Evolutionary conservation across 2,888 invertebrate species (phyloP), one percentile per base, ranked within the genome.

Genomic region (Himalopsyche tibetana): DNA sequence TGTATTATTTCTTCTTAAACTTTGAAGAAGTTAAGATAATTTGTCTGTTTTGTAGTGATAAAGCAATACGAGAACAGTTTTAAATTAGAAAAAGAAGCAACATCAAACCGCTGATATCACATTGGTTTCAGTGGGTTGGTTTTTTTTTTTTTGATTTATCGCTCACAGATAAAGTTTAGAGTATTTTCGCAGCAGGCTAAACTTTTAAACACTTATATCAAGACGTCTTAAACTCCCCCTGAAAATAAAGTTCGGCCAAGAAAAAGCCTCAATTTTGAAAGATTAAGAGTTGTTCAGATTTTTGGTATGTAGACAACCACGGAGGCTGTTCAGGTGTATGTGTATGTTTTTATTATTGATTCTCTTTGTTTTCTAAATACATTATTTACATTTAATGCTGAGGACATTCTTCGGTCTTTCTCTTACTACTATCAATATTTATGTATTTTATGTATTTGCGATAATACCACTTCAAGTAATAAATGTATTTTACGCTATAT

Each of bases 261-360:
- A 55, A 55, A 86, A 86, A 86, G 86, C 83, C 86, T 86, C 86
- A 86, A 86, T 83, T 86, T 86, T 86, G 83, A 80, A 81, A 86
- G 86, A 86, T 86, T 86, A 86, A 80, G 74, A 85, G 69, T 79
- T 56, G 82, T 80, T 80, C 40, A 80, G n/a, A 42, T 36, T 9
- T 12, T 42, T 40, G 63, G 63, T 19, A 63, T 63, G 19, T 63
- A 63, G 63, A 63, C 56, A n/a, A 56, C 56, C 6, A 82, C 82
- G 19, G 45, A 9, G 85, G 45, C 36, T 82, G 45, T 63, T 56
- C 36, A 79, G 55, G 45, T 63, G 19, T 63, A 4, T 19, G 9
- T 28, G 1, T 6, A 11, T 19, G 9, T 6, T 63, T 63, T 6
- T 4, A 51, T 51, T 51, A 51, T 51, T 51, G 51, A 51, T 15